These are phyloP conservation scores for Petroica traversi DNA, from an alignment of 2,113 vertebrate genomes.

Conservation along the genomic window DNA sequence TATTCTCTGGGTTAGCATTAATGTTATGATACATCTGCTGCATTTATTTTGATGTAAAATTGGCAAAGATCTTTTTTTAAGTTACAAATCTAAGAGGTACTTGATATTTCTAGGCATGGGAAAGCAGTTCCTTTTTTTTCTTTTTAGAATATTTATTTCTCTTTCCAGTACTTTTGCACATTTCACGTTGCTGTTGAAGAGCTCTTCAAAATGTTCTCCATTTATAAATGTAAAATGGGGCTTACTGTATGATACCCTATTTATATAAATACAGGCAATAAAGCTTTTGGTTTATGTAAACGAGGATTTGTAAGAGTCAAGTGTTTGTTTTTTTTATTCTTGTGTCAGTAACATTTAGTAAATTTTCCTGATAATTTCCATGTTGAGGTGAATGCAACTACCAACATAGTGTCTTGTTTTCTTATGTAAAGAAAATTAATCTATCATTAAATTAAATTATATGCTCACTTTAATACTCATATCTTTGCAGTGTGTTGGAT, in stretches of 20 bases:
- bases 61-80: not conserved
- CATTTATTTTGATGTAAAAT: not conserved
- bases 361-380: not conserved
- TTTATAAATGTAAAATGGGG: conserved; percentile 12
- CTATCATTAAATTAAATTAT: not conserved
- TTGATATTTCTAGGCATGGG: not conserved
- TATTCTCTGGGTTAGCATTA: not conserved
- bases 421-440: not conserved
- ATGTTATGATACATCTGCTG: not conserved
- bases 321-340: not conserved
- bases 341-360: not conserved
- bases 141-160: conserved; percentile 47
- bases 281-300: conserved; percentile 11
- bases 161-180: conserved; percentile 17
- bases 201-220: not conserved
- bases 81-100: conserved; percentile 10
- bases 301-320: not conserved
- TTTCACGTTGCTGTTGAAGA: conserved; percentile 15
- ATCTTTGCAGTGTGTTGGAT: not conserved
- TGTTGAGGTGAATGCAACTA: not conserved
- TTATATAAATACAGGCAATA: conserved; percentile 39
- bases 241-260: not conserved
- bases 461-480: not conserved
- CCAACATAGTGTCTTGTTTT: not conserved
- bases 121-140: not conserved